Evolutionary conservation across 2,888 invertebrate species (phyloP), one percentile per base, ranked within the genome.

Genomic region (Ashinkailepas kermadecensis): DNA sequence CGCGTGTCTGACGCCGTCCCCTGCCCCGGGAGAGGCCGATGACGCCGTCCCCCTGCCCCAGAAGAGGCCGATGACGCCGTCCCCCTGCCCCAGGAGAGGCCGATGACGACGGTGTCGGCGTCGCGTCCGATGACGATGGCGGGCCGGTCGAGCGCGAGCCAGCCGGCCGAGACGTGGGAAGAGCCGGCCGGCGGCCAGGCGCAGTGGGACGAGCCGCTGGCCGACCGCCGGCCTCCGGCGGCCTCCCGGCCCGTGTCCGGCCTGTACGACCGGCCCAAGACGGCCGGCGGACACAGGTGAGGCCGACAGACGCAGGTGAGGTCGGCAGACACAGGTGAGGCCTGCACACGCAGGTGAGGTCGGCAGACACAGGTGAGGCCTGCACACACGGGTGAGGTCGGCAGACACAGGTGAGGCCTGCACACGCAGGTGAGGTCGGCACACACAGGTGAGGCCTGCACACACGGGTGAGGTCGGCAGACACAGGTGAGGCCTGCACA

Each of bases 151-250:
- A 39, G 70, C 70, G 39, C 70, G n/a, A 18, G 70, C 39, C 70
- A 70, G 70, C 70, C 70, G 70, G 39, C 65, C 18, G 65, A 25
- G 67, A 21, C 65, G n/a, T 70, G 70, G 70, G 39, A 70, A 39
- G 39, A 12, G 15, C 8, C 11, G 18, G 70, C 70, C 39, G 70
- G 39, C 59, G 59, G 59, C 11, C 59, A 2, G 59, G 12, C 15
- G 39, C 70, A 70, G 70, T 70, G 70, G 70, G 70, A 70, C 39
- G 70, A 65, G 65, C 70, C 70, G 4, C 70, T 70, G 39, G 70
- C 6, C 15, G 39, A 54, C 15, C 1, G 23, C 23, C 15, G n/a
- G 11, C 10, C 23, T 13, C 2, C 11, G 23, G 23, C 11, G 23
- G 70, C 18, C 70, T 70, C 39, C 23, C 70, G 39, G 70, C 39